A percentile compares a stretch with the other conserved stretches of the same genome.
These are phyloP conservation scores for Sipha maydis DNA, from an alignment of 2,888 invertebrate genomes.

Conservation along the genomic window DNA sequence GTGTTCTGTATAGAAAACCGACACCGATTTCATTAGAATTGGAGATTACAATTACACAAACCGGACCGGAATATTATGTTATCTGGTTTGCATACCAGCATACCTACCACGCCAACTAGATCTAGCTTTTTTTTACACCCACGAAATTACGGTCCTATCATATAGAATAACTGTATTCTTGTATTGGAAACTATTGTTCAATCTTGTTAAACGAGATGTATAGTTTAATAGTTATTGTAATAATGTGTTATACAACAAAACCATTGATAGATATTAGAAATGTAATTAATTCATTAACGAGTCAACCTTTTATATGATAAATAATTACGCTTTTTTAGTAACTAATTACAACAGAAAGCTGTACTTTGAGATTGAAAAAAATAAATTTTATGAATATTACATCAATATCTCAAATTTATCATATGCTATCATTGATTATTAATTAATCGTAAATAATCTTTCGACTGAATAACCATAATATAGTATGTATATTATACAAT, in stretches of 20 bases:
- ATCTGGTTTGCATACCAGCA: slow-evolving; percentile 9
- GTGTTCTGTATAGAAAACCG: not conserved
- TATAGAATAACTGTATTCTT: slow-evolving; percentile 28
- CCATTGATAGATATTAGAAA: not conserved
- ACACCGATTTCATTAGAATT: slow-evolving; percentile 4
- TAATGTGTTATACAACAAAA: not conserved
- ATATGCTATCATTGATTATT: not conserved
- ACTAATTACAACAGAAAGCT: not conserved
- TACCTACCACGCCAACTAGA: not conserved
- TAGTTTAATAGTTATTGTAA: slow-evolving; percentile 3
- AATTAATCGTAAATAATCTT: not conserved
- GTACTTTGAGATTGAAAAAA: not conserved
- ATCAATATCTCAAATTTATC: not conserved
- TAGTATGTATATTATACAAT: no score
- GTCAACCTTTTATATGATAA: not conserved
- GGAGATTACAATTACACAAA: not conserved
- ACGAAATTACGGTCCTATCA: slow-evolving; percentile 8
- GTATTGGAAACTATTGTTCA: not conserved
- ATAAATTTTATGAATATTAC: not conserved
- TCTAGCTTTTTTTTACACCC: slow-evolving; percentile 20
- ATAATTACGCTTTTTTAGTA: slow-evolving; percentile 1
- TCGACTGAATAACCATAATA: not conserved
- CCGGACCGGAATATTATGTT: not conserved
- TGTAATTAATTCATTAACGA: not conserved
- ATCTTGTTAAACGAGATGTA: not conserved